These are phyloP conservation scores for Hippocampus zosterae DNA, from an alignment of 2,113 vertebrate genomes.

Conservation along the genomic window DNA sequence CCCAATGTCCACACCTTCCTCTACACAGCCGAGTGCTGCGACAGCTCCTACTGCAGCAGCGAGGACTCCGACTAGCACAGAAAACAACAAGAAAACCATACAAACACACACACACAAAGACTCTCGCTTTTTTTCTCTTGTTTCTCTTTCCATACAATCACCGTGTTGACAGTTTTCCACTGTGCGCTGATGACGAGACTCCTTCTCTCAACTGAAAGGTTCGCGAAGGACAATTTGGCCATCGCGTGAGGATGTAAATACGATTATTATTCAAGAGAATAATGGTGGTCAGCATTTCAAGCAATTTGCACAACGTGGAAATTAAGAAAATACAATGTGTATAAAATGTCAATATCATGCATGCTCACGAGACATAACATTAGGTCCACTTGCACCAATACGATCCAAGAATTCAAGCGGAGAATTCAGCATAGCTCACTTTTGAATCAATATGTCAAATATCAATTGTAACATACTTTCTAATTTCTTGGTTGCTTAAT, in stretches of 20 bases:
- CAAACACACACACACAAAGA: background rate
- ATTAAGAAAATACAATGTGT: background rate
- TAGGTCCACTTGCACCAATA: background rate
- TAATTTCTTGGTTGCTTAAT: background rate
- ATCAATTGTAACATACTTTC: background rate
- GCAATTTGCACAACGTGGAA: slow-evolving; percentile 13
- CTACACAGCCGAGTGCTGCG: slow-evolving; percentile 86
- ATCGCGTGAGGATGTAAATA: background rate
- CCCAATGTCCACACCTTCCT: slow-evolving; percentile 86
- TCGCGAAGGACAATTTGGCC: background rate
- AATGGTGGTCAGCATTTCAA: slow-evolving; percentile 17
- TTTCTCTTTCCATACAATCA: background rate
- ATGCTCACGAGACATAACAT: background rate
- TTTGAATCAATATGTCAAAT: background rate
- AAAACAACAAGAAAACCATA: background rate
- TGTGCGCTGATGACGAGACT: background rate
- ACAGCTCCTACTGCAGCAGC: slow-evolving; percentile 96
- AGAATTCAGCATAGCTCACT: background rate
- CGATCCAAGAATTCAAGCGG: background rate
- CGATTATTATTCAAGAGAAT: slow-evolving; percentile 9
- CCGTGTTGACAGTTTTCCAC: background rate
- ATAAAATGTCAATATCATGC: background rate
- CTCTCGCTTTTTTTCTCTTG: background rate
- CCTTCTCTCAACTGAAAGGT: too few relatives aligned
- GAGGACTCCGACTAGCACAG: slow-evolving; percentile 84